Evolutionary conservation across 2,113 vertebrate species (phyloP).

Genomic region (Calonectris borealis): DNA sequence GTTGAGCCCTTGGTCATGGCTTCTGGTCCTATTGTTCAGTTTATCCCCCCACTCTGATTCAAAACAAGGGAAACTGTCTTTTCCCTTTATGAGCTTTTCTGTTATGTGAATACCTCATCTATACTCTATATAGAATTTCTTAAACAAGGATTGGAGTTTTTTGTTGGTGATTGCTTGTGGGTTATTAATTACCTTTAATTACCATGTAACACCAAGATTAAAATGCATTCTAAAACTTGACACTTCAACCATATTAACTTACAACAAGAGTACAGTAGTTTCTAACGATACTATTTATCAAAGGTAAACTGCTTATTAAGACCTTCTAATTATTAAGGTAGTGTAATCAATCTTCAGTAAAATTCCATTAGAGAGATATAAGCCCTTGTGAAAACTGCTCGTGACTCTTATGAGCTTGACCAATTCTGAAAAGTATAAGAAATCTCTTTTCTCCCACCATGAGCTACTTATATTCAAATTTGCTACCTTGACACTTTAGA

Average conservation of each 20-base stretch:
- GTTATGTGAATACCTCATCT: background rate
- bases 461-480: background rate
- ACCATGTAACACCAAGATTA: conserved; percentile 47
- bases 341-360: conserved; percentile 70
- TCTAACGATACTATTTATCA: conserved; percentile 72
- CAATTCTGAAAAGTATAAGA: background rate
- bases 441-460: background rate
- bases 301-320: conserved; percentile 70
- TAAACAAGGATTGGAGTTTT: background rate
- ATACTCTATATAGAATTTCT: background rate
- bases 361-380: conserved; percentile 58
- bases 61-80: background rate
- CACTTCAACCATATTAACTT: conserved; percentile 68
- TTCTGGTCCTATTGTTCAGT: background rate
- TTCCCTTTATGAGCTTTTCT: background rate
- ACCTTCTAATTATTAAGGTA: conserved; percentile 72
- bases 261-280: conserved; percentile 2
- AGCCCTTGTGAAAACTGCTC: conserved; percentile 52
- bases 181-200: conserved; percentile 63
- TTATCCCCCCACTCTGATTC: background rate
- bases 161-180: conserved; percentile 3
- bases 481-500: background rate
- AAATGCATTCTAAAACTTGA: conserved; percentile 61
- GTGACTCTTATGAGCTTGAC: conserved; percentile 54
- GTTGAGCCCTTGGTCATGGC: background rate